Evolutionary conservation across 2,888 invertebrate genomes (phyloP), one percentile per base, ranked within the genome.

Genomic region (Malachius bipustulatus): DNA sequence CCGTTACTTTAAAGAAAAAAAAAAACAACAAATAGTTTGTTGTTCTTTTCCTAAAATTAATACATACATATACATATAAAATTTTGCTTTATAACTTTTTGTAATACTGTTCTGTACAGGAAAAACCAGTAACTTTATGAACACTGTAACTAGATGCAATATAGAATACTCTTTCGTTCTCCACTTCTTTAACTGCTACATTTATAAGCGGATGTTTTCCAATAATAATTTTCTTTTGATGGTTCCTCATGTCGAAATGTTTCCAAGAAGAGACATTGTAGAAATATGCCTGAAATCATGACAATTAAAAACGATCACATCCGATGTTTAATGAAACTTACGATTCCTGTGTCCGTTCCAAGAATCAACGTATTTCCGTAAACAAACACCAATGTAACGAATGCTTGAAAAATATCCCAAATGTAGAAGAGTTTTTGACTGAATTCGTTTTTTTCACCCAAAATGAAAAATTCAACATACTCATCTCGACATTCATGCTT

Each of bases 251-350:
- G 38, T 59, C 54, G 32, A 62, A 56, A 15, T 52, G 52, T 48
- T 59, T 61, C 62, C 62, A 62, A 10, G 55, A 56, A 9, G 52
- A 49, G 12, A 62, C 52, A 35, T 57, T 54, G 32, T 62, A 62
- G 37, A 60, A 56, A 41, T 61, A 62, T 3, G 61, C 51, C 60
- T 60, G 36, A 29, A 48, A 42, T 4, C 4, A 12, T 14, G 4
- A 13, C 9, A 11, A 10, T 8, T 19, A n/a, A 19, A 19, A 8
- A 19, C 24, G n/a, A 8, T 6, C n/a, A 8, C n/a, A 19, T 8
- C n/a, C 8, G 12, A 28, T 10, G n/a, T 28, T 15, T 24, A 26
- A 26, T 14, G 28, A 14, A 37, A 54, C 58, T 52, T 49, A 62
- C 60, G 39, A 46, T 50, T 40, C 62, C 62, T 19, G 48, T 47